Base-by-base conservation (phyloP, 2,797 vertebrate species). In the Pangasius mekongensis region DNA sequence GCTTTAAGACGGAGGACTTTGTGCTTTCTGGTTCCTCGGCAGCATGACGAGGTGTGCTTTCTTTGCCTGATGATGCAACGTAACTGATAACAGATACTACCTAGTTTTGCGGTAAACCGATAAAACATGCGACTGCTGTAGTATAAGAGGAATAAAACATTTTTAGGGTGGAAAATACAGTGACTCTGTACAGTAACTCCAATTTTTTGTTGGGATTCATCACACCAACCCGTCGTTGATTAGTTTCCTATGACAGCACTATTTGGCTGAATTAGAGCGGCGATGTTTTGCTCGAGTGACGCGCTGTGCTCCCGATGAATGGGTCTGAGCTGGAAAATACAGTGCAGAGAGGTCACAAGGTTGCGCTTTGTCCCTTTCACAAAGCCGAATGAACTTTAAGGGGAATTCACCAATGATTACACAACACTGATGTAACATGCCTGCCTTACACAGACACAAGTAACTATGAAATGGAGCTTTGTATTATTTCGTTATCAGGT, bases 271-370 rank as follows among this genome's bases (percentile, higher is more conserved):
- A 76, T 76, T 5, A 5, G 5, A 22, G 39, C 69, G 1, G 39
- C 22, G 1, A 9, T 47, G 7, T 1, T 47, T 9, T 47, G 47
- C 71, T 13, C 39, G 5, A 13, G 27, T 2, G 76, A 80, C 81
- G 73, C n/a, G 54, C 86, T 20, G 62, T n/a, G 82, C 39, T 56
- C 56, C 39, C 36, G 78, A 43, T 36, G 10, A 69, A 16, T 20
- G 27, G 60, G 64, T 81, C 27, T 60, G 71, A 49, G 47, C 27
- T 13, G n/a, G 80, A 77, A 76, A 76, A 56, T 49, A 77, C 52
- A 16, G 66, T 76, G n/a, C 77, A 2, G 74, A 67, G 83, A 86
- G 86, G 76, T 89, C 86, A 87, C n/a, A n/a, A 49, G 54, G 64
- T 39, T 30, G 52, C 58, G 66, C 39, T 86, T 73, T 64, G 67